Conservation (phyloP, 2,113 vertebrate species). For the Catharus fuscescens region DNA sequence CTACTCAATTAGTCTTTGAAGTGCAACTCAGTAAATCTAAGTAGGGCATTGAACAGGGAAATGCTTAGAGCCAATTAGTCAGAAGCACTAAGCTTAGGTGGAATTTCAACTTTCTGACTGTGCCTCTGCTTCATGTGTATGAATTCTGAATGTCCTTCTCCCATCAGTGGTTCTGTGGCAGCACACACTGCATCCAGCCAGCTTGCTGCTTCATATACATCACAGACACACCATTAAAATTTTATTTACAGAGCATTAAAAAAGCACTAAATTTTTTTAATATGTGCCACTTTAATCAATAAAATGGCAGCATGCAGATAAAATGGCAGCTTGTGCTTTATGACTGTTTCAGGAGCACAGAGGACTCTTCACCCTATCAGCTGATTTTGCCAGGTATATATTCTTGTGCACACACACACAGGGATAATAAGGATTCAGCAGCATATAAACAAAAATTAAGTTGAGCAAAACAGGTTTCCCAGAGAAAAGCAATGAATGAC, state of each 20-base stretch:
- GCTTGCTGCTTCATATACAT: not conserved
- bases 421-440: not conserved
- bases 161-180: not conserved
- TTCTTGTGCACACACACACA: not conserved
- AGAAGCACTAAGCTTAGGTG: slow-evolving; percentile 18
- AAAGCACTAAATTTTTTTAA: not conserved
- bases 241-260: not conserved
- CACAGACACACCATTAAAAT: not conserved
- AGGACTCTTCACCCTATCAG: not conserved
- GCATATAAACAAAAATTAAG: not conserved
- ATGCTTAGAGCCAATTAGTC: slow-evolving; percentile 8
- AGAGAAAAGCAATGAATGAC: not conserved
- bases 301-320: not conserved
- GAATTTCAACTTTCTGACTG: not conserved
- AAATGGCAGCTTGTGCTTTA: not conserved
- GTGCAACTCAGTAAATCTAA: slow-evolving; percentile 18
- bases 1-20: slow-evolving; percentile 47
- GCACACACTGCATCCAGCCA: not conserved
- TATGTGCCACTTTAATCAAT: not conserved
- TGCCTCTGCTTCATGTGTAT: not conserved
- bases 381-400: not conserved
- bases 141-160: not conserved
- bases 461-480: not conserved
- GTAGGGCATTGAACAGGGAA: slow-evolving; percentile 27
- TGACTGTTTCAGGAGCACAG: not conserved